Conservation (phyloP, 2,888 invertebrate species). For the Archips xylosteana region DNA sequence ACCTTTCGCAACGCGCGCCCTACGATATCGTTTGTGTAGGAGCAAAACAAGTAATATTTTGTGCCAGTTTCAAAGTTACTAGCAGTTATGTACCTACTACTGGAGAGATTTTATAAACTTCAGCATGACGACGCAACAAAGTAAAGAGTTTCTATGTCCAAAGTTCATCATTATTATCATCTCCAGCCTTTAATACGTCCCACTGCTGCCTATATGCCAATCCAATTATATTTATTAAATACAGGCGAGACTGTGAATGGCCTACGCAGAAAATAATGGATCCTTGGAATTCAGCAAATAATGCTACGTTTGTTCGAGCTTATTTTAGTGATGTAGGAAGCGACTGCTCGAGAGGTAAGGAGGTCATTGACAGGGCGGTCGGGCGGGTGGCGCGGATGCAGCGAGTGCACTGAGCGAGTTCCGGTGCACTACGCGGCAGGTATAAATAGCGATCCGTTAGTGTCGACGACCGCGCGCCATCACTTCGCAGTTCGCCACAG, state of each 20-base stretch:
- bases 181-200: no score
- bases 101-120: constrained; percentile 1
- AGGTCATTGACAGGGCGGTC: constrained; percentile 81
- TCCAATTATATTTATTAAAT: neutral
- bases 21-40: constrained; percentile 55
- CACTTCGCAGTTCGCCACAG: constrained; percentile 61
- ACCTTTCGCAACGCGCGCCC: constrained; percentile 72
- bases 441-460: constrained; percentile 85
- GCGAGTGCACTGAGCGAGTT: constrained; percentile 82
- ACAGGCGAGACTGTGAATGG: neutral
- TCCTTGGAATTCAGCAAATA: neutral
- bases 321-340: constrained; percentile 39
- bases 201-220: no score
- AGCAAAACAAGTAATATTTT: constrained; percentile 26
- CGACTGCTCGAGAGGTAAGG: constrained; percentile 54
- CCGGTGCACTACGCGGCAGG: constrained; percentile 83
- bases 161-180: neutral
- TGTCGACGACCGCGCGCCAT: constrained; percentile 82
- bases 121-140: neutral
- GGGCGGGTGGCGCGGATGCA: constrained; percentile 77
- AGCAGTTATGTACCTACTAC: neutral
- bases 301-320: constrained; percentile 40
- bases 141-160: neutral
- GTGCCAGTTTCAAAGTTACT: constrained; percentile 24
- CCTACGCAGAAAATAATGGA: constrained; percentile 10